phyloP scores from a whole-genome alignment of 2,888 invertebrate genomes.

The Eustalomyia histrio region DNA sequence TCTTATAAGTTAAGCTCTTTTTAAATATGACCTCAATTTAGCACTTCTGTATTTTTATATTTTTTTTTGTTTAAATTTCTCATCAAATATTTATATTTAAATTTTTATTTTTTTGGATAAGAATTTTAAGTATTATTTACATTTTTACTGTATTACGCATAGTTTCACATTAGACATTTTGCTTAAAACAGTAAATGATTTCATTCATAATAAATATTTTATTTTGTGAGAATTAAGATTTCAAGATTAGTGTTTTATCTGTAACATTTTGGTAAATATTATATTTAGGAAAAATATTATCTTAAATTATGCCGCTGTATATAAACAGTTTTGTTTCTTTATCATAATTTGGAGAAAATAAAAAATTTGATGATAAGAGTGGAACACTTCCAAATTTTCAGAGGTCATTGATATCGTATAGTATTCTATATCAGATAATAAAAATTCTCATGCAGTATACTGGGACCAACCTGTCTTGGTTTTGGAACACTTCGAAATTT shows the following conservation, averaged over 20 bases:
- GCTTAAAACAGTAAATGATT: constrained; percentile 42
- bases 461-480: too few relatives aligned
- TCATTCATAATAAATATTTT: constrained; percentile 65
- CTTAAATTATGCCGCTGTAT: constrained; percentile 46
- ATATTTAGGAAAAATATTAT: constrained; percentile 35
- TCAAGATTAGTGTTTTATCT: constrained; percentile 45
- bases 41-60: constrained; percentile 55
- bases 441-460: neutral
- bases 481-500: too few relatives aligned
- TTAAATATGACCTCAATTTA: constrained; percentile 54
- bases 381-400: constrained; percentile 17
- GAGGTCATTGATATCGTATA: constrained; percentile 30
- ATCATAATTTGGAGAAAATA: constrained; percentile 29
- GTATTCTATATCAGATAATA: neutral
- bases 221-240: constrained; percentile 41
- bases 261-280: constrained; percentile 25
- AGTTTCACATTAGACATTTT: constrained; percentile 35
- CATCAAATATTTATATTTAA: constrained; percentile 28
- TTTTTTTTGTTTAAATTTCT: neutral
- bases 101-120: neutral
- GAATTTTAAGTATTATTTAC: constrained; percentile 65
- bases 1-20: constrained; percentile 23
- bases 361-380: constrained; percentile 30
- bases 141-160: constrained; percentile 76
- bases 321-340: constrained; percentile 47